Base-by-base conservation (phyloP, 2,797 vertebrate genomes). In the Diglossa cyanea region DNA sequence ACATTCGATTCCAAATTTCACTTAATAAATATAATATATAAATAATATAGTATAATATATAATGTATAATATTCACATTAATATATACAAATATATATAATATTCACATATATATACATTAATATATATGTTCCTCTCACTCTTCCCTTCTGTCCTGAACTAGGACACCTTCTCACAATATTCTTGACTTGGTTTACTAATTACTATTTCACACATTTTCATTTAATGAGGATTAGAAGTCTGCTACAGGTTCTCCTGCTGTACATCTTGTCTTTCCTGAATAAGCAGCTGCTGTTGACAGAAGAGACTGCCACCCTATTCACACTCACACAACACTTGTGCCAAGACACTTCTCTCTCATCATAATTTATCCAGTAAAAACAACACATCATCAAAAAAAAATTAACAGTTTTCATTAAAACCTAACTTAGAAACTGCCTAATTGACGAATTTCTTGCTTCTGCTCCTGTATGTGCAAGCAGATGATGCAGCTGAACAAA, bases 271-370 rank as follows among this genome's bases (percentile, higher is more conserved):
- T 51, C 39, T 50, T 50, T 42, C 42, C 77, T 37, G 30, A 33
- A 45, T 30, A 55, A 92, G 31, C 37, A 71, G 75, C 17, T 65
- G 75, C 25, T 42, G 26, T 10, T 48, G 39, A 42, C 33, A 90
- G 61, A 79, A 40, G 5, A 62, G 57, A 39, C 9, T 10, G 6
- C 3, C 40, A 75, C 17, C 26, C 58, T 47, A 17, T 11, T 71
- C 2, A 2, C 6, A 44, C n/a, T 80, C 48, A 45, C n/a, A 57
- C 39, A 44, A 44, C 28, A 51, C 0, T 0, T 0, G 1, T 10
- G 44, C 50, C 35, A 88, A 78, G 50, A 65, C 15, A 30, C 13
- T 21, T 17, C 13, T 13, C 35, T 78, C 47, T 54, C 40, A 86
- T 17, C 20, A 48, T 10, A 40, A 85, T 11, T 37, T 5, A 60